Evolutionary conservation across 2,797 vertebrate species (phyloP).

Genomic region (Semotilus atromaculatus): DNA sequence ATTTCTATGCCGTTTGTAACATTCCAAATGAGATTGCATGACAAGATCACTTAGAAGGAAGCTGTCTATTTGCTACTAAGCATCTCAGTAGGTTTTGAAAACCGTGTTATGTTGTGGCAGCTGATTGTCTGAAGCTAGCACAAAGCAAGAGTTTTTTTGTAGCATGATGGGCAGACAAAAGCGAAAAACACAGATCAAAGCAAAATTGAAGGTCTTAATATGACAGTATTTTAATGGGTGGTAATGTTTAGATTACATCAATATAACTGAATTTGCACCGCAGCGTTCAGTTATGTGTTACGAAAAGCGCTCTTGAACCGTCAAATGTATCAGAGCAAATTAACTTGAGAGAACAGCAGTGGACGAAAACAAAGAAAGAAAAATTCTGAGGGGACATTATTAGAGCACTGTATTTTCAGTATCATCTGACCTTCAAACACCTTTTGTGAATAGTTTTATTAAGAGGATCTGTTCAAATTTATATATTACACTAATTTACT

Average conservation of each 20-base stretch:
- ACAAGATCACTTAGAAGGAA: neutral
- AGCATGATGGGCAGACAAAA: neutral
- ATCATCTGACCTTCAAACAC: neutral
- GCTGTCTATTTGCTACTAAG: neutral
- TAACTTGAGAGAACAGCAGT: slow-evolving; percentile 7
- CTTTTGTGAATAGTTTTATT: neutral
- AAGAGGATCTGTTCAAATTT: slow-evolving; percentile 19
- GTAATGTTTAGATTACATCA: slow-evolving; percentile 2
- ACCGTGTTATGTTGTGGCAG: neutral
- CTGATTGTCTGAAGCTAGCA: neutral
- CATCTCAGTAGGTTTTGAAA: neutral
- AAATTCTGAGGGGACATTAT: neutral
- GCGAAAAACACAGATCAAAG: slow-evolving; percentile 15
- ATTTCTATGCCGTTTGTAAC: neutral
- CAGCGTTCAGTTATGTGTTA: neutral
- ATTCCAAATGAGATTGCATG: neutral
- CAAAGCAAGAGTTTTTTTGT: neutral
- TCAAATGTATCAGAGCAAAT: slow-evolving; percentile 21
- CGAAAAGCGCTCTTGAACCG: slow-evolving; percentile 18
- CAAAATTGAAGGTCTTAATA: slow-evolving; percentile 32
- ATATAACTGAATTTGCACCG: slow-evolving; percentile 2
- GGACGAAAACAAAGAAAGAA: slow-evolving; percentile 17
- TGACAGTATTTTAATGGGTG: slow-evolving; percentile 2
- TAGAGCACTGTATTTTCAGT: neutral
- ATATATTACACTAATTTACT: neutral